Base-by-base conservation (phyloP, 2,113 vertebrate species). In the Otus sunia region DNA sequence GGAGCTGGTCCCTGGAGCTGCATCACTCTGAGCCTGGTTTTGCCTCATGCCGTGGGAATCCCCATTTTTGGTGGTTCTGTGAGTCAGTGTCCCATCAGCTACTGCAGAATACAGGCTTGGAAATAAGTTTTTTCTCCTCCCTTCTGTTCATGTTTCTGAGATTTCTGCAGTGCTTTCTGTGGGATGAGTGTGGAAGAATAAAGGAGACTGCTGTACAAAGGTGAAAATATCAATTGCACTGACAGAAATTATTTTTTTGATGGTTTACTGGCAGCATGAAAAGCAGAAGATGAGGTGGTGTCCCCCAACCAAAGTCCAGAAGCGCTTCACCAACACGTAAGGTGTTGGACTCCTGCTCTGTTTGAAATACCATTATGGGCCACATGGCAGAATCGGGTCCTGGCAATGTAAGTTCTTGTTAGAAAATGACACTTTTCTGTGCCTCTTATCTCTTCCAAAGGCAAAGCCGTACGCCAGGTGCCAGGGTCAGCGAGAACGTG, bases 31-130 rank as follows among this genome's bases (percentile, higher is more conserved):
- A 30, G 49, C 25, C 56, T 49, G 50, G 14, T 52, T 59, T 60
- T 17, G 1, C 27, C 14, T 32, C 7, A 1, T 26, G 36, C 32
- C 3, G 0, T 26, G 36, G 10, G 12, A 58, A 15, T 25, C 25
- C 41, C n/a, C 15, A 2, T 21, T 86, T 75, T 39, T 21, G n/a
- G 29, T 29, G 36, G 30, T 56, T 34, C n/a, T 49, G 17, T 4
- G 5, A n/a, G 34, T 22, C 27, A 18, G 12, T 15, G 56, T n/a
- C 50, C 15, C 58, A n/a, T 13, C n/a, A 20, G 39, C 39, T 47
- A 22, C 55, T 2, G 23, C 13, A n/a, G 86, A 39, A 56, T 1
- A 29, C 12, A 32, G 25, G 7, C n/a, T 29, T 30, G 50, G 66
- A 26, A 23, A 62, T 25, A 20, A 12, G 4, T 25, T 20, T 56